These are phyloP conservation scores for Emmelina monodactyla DNA, from an alignment of 2,888 invertebrate genomes.

Conservation along the genomic window DNA sequence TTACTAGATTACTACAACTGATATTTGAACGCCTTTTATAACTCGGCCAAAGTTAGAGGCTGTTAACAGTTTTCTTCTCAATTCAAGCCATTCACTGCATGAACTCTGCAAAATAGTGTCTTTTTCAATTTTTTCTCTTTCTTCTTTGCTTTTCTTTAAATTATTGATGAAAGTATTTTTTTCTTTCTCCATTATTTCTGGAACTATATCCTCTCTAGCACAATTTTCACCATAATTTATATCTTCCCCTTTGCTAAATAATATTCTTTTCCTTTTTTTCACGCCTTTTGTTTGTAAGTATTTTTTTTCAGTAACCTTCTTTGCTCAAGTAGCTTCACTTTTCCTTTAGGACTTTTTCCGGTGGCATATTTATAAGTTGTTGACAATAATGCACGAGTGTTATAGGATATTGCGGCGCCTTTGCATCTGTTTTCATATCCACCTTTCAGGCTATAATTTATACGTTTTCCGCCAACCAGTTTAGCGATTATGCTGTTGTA, in stretches of 20 bases:
- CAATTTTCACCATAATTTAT: conserved; percentile 3
- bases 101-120: conserved; percentile 8
- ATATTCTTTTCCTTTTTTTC: not conserved
- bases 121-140: conserved; percentile 5
- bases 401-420: conserved; percentile 1
- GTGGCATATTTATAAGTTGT: not conserved
- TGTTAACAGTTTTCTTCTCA: conserved; percentile 7
- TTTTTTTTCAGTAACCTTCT: too few relatives aligned
- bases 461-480: conserved; percentile 1
- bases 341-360: not conserved
- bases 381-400: conserved; percentile 1
- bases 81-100: conserved; percentile 9
- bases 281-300: too few relatives aligned
- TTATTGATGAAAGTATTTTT: conserved; percentile 1
- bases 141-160: not conserved
- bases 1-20: conserved; percentile 9
- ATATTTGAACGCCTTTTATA: conserved; percentile 5
- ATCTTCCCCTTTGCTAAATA: not conserved
- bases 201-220: conserved; percentile 1
- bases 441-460: not conserved
- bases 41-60: conserved; percentile 9
- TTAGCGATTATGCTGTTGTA: conserved; percentile 1
- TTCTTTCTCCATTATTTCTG: not conserved
- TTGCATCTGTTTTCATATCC: conserved; percentile 1
- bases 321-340: not conserved